A percentile compares a stretch with the other conserved stretches of the same genome.
These are phyloP conservation scores for Chionomys nivalis DNA, from an alignment of 2,113 vertebrate species.

Conservation along the genomic window DNA sequence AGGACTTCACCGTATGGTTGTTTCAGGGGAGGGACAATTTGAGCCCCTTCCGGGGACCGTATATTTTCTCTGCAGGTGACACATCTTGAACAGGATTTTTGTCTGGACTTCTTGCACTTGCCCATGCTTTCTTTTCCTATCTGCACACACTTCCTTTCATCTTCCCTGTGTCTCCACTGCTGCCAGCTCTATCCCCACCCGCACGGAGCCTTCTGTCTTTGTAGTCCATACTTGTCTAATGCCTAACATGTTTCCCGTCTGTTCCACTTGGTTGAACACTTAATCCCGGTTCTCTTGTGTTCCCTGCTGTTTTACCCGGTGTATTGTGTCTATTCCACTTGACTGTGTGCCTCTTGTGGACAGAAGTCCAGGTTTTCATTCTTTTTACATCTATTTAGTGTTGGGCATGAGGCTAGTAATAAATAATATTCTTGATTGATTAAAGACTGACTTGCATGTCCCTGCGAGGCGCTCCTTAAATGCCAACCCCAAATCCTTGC, in stretches of 20 bases:
- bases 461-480: neutral
- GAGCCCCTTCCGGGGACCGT: neutral
- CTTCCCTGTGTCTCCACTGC: neutral
- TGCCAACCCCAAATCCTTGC: slow-evolving; percentile 1
- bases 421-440: slow-evolving; percentile 37
- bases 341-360: neutral
- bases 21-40: neutral
- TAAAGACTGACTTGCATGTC: neutral
- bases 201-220: neutral
- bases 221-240: neutral
- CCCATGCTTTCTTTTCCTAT: neutral
- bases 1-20: neutral
- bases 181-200: neutral
- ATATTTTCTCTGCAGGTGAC: neutral
- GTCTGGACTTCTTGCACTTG: slow-evolving; percentile 29
- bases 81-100: neutral
- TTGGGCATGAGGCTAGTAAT: neutral
- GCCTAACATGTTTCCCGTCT: neutral
- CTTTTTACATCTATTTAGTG: slow-evolving; percentile 10
- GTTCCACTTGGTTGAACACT: neutral
- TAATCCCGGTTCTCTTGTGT: neutral
- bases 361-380: neutral
- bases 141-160: neutral
- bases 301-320: neutral
- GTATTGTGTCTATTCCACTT: neutral